Percentiles rank a stretch among this genome's conserved stretches.
Conservation (phyloP, 2,797 vertebrate species). For the Acanthurus lineatus region DNA sequence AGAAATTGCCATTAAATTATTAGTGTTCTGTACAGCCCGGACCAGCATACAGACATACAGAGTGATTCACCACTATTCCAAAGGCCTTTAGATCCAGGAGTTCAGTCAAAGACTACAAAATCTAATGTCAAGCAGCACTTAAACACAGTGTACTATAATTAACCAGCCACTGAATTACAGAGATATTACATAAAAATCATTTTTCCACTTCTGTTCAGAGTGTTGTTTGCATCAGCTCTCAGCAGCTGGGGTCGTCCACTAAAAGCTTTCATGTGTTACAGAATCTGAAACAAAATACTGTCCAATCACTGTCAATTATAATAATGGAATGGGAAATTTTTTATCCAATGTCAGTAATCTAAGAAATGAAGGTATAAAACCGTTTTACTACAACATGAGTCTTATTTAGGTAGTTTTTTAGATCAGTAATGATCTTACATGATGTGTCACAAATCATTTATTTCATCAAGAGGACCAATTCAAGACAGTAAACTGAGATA, state of each 20-base stretch:
- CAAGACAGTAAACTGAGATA: not conserved
- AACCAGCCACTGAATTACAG: slow-evolving; percentile 31
- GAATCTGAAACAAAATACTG: slow-evolving; percentile 9
- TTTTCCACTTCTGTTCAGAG: slow-evolving; percentile 25
- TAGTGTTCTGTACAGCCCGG: not conserved
- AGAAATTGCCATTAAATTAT: slow-evolving; percentile 33
- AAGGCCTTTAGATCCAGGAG: slow-evolving; percentile 36
- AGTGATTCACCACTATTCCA: slow-evolving; percentile 5
- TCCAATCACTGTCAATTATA: not conserved
- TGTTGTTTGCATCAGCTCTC: slow-evolving; percentile 3
- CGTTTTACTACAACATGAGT: not conserved
- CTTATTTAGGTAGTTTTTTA: not conserved
- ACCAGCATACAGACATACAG: not conserved
- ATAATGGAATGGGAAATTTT: slow-evolving; percentile 2
- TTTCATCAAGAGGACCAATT: not conserved
- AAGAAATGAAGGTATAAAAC: not conserved
- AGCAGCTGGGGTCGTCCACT: slow-evolving; percentile 8
- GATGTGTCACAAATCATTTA: not conserved
- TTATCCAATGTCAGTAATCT: not conserved
- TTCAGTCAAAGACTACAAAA: slow-evolving; percentile 28
- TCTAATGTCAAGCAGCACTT: slow-evolving; percentile 54
- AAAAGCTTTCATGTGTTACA: slow-evolving; percentile 23
- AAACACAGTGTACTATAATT: slow-evolving; percentile 36
- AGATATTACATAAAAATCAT: slow-evolving; percentile 21
- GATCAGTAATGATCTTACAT: not conserved